phyloP scores from a whole-genome alignment of 2,113 vertebrate genomes.

The Pteropus alecto region DNA sequence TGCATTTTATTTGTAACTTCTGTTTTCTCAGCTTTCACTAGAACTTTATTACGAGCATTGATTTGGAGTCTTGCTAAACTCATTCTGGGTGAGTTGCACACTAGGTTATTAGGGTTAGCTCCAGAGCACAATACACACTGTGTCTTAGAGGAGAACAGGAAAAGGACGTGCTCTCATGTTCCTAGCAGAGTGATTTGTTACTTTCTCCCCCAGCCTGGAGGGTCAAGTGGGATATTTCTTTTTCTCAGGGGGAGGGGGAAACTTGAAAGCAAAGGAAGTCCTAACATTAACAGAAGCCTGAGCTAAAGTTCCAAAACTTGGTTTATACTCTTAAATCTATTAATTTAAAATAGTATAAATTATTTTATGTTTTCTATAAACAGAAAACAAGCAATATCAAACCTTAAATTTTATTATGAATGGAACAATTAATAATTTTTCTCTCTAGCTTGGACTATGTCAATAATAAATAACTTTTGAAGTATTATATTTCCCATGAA shows the following conservation, averaged over 20 bases:
- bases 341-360: neutral
- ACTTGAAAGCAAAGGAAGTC: neutral
- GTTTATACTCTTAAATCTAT: neutral
- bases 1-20: neutral
- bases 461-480: neutral
- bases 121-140: neutral
- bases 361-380: neutral
- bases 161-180: neutral
- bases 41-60: neutral
- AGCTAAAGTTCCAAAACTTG: neutral
- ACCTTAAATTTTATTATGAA: neutral
- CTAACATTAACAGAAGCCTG: neutral
- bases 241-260: neutral
- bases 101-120: neutral
- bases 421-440: neutral
- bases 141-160: neutral
- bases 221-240: neutral
- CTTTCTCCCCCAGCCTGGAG: neutral
- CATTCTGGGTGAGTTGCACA: neutral
- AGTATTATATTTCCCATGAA: neutral
- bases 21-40: neutral
- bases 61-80: neutral
- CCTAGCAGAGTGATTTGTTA: neutral
- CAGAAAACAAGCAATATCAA: neutral
- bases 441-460: neutral